Evolutionary conservation across 2,113 vertebrate genomes (phyloP).

Genomic region (Pomatorhinus ruficollis): DNA sequence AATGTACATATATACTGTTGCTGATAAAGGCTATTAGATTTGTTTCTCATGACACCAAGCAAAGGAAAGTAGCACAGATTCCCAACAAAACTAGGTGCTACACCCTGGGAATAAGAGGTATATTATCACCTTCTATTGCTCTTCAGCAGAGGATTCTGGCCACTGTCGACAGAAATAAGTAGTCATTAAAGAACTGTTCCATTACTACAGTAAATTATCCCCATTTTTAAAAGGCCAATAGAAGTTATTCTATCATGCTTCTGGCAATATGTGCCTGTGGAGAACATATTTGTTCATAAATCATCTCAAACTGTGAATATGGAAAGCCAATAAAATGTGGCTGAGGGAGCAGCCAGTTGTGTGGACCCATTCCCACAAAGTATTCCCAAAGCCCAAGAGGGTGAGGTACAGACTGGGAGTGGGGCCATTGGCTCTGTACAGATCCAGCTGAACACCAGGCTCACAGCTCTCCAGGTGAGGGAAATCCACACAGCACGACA

Average conservation of each 20-base stretch:
- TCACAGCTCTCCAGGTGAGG: background rate
- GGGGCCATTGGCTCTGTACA: background rate
- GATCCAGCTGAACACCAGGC: background rate
- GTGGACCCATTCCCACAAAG: background rate
- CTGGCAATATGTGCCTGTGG: background rate
- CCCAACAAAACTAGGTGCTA: conserved; percentile 68
- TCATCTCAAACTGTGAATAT: background rate
- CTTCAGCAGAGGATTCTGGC: conserved; percentile 84
- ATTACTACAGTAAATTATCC: background rate
- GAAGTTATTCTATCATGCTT: background rate
- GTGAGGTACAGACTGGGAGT: background rate
- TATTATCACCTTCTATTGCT: conserved; percentile 84
- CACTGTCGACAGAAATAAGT: conserved; percentile 82
- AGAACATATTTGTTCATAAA: background rate
- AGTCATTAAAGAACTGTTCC: conserved; percentile 69
- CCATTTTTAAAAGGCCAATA: background rate
- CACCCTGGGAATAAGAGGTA: conserved; percentile 69
- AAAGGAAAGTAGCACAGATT: conserved; percentile 41
- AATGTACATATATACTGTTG: background rate
- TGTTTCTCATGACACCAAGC: conserved; percentile 31
- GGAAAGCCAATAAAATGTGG: background rate
- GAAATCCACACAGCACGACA: background rate
- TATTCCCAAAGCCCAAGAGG: background rate
- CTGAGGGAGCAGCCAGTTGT: background rate
- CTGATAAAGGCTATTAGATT: conserved; percentile 71